A percentile compares a stretch with the other conserved stretches of the same genome.
These are phyloP conservation scores for Siderastrea radians DNA, from an alignment of 92 coral and sea anemone genomes.

Conservation along the genomic window DNA sequence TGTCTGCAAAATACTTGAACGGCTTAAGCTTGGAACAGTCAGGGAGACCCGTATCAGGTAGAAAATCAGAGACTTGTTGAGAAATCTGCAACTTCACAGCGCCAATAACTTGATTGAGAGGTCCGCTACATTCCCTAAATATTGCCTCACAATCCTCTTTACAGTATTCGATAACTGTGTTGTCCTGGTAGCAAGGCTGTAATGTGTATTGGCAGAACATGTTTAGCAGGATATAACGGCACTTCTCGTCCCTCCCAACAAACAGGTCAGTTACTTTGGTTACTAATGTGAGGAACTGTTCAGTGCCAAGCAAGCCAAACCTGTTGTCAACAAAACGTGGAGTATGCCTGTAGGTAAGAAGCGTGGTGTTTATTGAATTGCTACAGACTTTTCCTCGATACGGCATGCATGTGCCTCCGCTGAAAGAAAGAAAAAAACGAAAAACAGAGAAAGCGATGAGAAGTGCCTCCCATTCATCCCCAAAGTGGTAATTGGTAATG, in stretches of 20 bases:
- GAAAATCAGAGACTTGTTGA: constrained; percentile 58
- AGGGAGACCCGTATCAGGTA: constrained; percentile 78
- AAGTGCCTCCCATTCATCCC: too few relatives aligned
- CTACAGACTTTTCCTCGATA: constrained; percentile 75
- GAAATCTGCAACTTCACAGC: constrained; percentile 60
- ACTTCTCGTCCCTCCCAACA: constrained; percentile 37
- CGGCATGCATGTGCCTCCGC: constrained; percentile 80
- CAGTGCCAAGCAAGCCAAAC: constrained; percentile 77
- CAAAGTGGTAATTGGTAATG: too few relatives aligned
- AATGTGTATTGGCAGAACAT: constrained; percentile 91
- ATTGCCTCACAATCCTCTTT: constrained; percentile 87
- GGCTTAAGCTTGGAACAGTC: constrained; percentile 74
- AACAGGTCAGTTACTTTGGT: constrained; percentile 25
- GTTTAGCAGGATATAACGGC: constrained; percentile 65
- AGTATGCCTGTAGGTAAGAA: constrained; percentile 54
- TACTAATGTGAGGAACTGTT: constrained; percentile 48
- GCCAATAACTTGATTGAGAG: constrained; percentile 85
- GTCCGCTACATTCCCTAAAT: constrained; percentile 70
- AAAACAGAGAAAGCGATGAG: too few relatives aligned
- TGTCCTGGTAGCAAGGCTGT: constrained; percentile 84
- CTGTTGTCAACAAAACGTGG: constrained; percentile 91
- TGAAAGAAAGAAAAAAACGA: constrained; percentile 8
- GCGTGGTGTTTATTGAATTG: constrained; percentile 72
- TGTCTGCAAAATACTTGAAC: constrained; percentile 38
- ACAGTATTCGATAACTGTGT: constrained; percentile 73